Conservation (phyloP, 2,797 vertebrate species). For the Vespertilio murinus region DNA sequence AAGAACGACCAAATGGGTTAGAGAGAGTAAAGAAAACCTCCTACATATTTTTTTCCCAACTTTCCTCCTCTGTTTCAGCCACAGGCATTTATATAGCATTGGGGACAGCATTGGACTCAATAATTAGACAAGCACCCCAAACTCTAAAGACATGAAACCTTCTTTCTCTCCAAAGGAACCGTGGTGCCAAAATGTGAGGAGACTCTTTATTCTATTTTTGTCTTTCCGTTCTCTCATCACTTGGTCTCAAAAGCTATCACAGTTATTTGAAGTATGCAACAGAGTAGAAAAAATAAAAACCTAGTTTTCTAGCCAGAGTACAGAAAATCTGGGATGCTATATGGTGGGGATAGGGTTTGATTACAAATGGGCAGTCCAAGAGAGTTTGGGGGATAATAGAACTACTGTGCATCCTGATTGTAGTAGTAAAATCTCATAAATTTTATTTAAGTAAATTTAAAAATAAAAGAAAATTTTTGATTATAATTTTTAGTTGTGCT, state of each 20-base stretch:
- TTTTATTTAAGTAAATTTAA: background rate
- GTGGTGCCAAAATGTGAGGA: background rate
- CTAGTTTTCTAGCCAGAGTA: background rate
- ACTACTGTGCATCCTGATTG: background rate
- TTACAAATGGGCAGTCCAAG: background rate
- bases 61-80: background rate
- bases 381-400: background rate
- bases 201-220: background rate
- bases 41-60: background rate
- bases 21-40: background rate
- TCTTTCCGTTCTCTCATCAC: background rate
- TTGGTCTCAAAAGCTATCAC: background rate
- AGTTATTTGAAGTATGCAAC: background rate
- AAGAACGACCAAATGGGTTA: background rate
- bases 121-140: background rate
- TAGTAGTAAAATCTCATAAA: background rate
- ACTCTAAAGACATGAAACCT: background rate
- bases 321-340: background rate
- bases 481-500: background rate
- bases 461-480: background rate
- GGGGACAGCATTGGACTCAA: fast-evolving
- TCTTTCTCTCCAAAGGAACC: background rate
- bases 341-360: background rate
- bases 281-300: background rate
- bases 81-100: background rate